phyloP scores from a whole-genome alignment of 2,113 vertebrate genomes.

The Scomber japonicus region DNA sequence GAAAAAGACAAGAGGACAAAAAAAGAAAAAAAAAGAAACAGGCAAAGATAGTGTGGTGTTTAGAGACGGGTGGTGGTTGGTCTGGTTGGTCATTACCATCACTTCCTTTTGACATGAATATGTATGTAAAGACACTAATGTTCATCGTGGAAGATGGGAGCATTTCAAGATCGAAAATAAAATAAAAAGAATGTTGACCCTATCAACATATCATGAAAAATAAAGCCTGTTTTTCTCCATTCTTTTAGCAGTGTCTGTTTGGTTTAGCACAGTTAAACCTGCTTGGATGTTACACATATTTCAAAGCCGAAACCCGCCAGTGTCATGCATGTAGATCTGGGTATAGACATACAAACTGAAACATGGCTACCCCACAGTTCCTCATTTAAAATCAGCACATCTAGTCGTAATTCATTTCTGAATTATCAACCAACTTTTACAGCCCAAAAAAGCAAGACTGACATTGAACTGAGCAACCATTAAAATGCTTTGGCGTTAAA shows the following conservation, averaged over 20 bases:
- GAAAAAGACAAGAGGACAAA: conserved; percentile 60
- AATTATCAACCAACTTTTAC: neutral
- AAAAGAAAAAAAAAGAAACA: conserved; percentile 30
- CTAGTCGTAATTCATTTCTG: neutral
- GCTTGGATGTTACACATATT: neutral
- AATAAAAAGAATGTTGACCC: conserved; percentile 80
- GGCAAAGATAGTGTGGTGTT: conserved; percentile 66
- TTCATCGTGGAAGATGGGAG: conserved; percentile 79
- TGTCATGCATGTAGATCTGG: no score
- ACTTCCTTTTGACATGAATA: conserved; percentile 78
- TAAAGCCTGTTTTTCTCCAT: neutral
- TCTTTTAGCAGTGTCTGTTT: neutral
- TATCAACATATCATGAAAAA: conserved; percentile 65
- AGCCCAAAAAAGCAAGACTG: neutral
- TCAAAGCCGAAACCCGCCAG: no score
- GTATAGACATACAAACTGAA: no score
- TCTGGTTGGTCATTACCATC: conserved; percentile 64
- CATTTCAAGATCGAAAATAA: conserved; percentile 74
- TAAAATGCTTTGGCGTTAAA: neutral
- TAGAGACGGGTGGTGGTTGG: conserved; percentile 62
- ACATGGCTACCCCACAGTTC: no score
- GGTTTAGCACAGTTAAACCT: no score
- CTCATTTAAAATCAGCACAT: no score
- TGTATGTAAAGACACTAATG: conserved; percentile 85
- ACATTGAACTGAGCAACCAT: conserved; percentile 14